phyloP scores from a whole-genome alignment of 1,140 invertebrate genomes.

The Atta texana region DNA sequence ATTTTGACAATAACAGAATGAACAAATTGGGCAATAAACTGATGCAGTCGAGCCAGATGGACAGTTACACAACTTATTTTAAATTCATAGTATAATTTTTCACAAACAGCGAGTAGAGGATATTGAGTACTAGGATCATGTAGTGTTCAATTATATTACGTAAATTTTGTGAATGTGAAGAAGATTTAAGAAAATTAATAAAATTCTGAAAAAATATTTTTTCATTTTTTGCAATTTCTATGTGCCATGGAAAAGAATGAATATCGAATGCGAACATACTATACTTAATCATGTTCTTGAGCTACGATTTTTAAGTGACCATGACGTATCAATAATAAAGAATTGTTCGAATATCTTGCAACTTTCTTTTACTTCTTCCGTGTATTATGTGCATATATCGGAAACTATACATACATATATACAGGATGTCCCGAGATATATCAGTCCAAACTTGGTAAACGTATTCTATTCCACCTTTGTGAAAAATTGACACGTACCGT shows the following conservation, averaged over 20 bases:
- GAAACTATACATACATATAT: not conserved
- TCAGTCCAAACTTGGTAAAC: constrained; percentile 7
- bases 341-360: constrained; percentile 24
- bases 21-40: no score
- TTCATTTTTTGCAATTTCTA: not conserved
- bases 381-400: not conserved
- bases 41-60: no score
- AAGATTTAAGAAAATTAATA: not conserved
- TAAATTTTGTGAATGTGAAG: not conserved
- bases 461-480: constrained; percentile 16
- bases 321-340: not conserved
- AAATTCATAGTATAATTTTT: no score
- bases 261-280: not conserved
- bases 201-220: not conserved
- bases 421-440: not conserved
- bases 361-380: not conserved
- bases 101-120: no score
- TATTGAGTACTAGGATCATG: no score
- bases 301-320: not conserved
- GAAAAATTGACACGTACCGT: constrained; percentile 38
- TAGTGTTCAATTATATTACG: no score
- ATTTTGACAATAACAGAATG: no score
- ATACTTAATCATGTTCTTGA: not conserved
- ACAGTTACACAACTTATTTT: no score
- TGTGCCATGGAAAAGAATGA: not conserved